Base-by-base conservation (phyloP, 2,888 invertebrate species). In the Calliopum simillimum region DNA sequence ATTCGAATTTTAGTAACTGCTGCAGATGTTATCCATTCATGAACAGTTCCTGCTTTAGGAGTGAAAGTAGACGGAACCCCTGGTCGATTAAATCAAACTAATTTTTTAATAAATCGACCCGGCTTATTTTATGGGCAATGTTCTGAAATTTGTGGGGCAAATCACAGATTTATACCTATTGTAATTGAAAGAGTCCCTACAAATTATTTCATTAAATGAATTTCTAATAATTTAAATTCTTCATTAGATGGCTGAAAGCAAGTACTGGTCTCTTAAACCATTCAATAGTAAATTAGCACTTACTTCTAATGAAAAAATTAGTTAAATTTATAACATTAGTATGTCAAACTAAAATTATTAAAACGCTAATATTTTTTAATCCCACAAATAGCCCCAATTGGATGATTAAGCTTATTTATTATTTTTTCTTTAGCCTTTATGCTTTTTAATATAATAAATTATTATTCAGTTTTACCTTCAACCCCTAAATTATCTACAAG, bases 101-200 rank as follows among this genome's bases (percentile, higher is more conserved):
- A 87, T 78, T 89, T 92, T 83, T 87, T 87, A 78, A 88, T 89
- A 78, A 90, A 89, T 75, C 89, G 90, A 2, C 88, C 91, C 1
- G 92, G 92, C 55, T 78, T 92, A 82, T 91, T 88, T 85, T 93
- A 86, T 86, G 92, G 93, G 0, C 92, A 93, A 89, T 94, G 93
- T 83, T 93, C 93, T 77, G 93, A 94, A 90, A 93, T 94, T 88
- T 94, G 93, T 87, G 93, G 93, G 0, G 89, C 90, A 67, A 93
- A 94, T 83, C 93, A 94, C 84, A 92, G 92, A 71, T 93, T 93
- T 89, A 94, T 94, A 87, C 93, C 92, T 44, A 92, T 93, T 89
- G 88, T 89, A 71, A 84, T 91, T 79, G 90, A 91, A 89, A 88
- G 88, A 80, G 87, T 89, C 66, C 85, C 86, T 72, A 83, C 87